These are phyloP conservation scores for Bufo gargarizans DNA, from an alignment of 2,113 vertebrate species.

Conservation along the genomic window DNA sequence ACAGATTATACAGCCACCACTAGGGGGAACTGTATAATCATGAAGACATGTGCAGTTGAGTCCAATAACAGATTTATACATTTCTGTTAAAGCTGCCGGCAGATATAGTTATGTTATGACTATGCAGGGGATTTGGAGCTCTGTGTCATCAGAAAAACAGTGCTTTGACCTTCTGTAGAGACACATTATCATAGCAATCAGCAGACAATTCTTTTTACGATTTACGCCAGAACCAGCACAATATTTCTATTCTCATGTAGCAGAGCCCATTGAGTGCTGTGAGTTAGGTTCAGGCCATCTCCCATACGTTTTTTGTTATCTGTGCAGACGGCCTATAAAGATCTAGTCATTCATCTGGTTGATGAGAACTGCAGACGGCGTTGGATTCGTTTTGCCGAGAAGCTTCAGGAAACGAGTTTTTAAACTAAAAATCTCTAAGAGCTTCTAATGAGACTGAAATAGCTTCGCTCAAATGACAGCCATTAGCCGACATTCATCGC, in stretches of 20 bases:
- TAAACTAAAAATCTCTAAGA: background rate
- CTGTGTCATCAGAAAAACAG: background rate
- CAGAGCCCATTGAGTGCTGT: background rate
- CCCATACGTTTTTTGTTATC: background rate
- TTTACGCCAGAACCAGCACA: background rate
- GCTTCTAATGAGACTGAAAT: background rate
- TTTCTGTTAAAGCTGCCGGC: background rate
- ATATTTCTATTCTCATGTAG: background rate
- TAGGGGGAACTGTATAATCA: too few species aligned
- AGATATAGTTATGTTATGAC: too few species aligned
- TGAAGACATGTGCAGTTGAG: background rate
- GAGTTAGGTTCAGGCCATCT: background rate
- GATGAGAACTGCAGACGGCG: background rate
- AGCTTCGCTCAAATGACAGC: background rate
- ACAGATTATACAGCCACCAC: too few species aligned
- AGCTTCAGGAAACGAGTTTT: background rate
- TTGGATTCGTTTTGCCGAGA: background rate
- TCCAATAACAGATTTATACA: background rate
- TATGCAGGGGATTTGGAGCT: background rate
- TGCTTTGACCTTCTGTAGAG: background rate
- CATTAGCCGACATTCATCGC: background rate
- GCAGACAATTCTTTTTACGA: background rate
- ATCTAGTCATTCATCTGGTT: background rate
- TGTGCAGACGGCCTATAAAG: background rate
- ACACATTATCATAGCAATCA: background rate